These are phyloP conservation scores for Myotis findleyi DNA, from an alignment of 2,797 vertebrate genomes.

Conservation along the genomic window DNA sequence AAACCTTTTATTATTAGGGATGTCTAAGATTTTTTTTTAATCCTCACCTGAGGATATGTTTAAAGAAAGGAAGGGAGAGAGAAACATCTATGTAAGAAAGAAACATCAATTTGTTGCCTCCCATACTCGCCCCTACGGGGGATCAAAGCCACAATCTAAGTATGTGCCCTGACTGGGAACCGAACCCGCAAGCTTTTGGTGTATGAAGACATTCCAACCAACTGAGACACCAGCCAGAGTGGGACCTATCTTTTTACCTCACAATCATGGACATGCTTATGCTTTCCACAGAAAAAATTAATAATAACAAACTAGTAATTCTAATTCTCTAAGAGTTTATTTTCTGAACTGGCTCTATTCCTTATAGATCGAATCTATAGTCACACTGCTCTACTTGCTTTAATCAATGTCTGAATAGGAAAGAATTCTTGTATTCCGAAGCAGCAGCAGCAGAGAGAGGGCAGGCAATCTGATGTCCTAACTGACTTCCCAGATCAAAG, in stretches of 20 bases:
- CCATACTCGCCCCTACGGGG: fast-evolving
- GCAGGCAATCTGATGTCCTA: neutral
- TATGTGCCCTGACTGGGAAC: neutral
- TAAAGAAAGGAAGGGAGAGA: neutral
- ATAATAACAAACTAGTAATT: neutral
- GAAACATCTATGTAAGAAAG: neutral
- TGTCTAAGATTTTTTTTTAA: neutral
- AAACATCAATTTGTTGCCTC: neutral
- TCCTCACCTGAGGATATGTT: neutral
- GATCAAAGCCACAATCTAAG: neutral
- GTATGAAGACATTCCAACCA: neutral
- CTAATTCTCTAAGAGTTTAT: slow-evolving; percentile 5
- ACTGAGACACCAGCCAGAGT: neutral
- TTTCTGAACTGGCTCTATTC: neutral
- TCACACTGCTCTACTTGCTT: neutral
- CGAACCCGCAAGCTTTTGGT: neutral
- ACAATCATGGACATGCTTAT: neutral
- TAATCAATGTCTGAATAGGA: neutral
- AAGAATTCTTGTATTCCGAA: neutral
- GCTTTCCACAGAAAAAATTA: neutral
- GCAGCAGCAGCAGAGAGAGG: neutral
- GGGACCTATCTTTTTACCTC: neutral
- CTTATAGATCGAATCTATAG: neutral
- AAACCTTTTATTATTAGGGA: neutral
- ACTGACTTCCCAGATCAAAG: neutral